Conservation (phyloP, 2,888 invertebrate genomes). For the Meloe dianella region DNA sequence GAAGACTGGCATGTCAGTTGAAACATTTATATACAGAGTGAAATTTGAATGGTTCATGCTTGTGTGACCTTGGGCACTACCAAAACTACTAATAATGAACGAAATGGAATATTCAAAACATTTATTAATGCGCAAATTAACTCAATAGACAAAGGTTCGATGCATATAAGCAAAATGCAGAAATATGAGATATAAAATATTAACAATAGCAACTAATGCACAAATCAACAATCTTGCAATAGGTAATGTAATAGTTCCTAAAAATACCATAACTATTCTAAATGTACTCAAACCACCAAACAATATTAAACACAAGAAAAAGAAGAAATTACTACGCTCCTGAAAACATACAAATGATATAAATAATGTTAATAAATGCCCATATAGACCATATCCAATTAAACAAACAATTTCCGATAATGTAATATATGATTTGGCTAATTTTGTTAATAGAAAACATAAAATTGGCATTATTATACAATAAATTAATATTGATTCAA, state of each 20-base stretch:
- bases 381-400: conserved; percentile 61
- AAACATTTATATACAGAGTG: too few species aligned
- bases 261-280: conserved; percentile 58
- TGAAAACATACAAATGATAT: conserved; percentile 57
- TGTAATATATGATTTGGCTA: conserved; percentile 52
- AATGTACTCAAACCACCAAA: conserved; percentile 61
- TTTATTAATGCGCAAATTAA: not conserved
- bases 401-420: conserved; percentile 57
- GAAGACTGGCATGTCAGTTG: too few species aligned
- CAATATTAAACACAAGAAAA: conserved; percentile 58
- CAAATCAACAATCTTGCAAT: conserved; percentile 61
- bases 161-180: conserved; percentile 63
- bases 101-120: too few species aligned
- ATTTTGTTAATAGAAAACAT: conserved; percentile 51
- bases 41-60: too few species aligned
- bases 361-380: conserved; percentile 59
- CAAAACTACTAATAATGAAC: too few species aligned
- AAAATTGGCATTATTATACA: conserved; percentile 52
- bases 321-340: conserved; percentile 58
- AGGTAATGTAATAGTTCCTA: conserved; percentile 59
- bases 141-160: conserved; percentile 55
- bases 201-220: conserved; percentile 57
- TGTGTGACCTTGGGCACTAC: too few species aligned
- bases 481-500: conserved; percentile 52
- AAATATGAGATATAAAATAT: conserved; percentile 61